Percentiles rank a stretch among this genome's conserved stretches.
phyloP scores from a whole-genome alignment of 2,113 vertebrate species.

The Pseudopipra pipra region DNA sequence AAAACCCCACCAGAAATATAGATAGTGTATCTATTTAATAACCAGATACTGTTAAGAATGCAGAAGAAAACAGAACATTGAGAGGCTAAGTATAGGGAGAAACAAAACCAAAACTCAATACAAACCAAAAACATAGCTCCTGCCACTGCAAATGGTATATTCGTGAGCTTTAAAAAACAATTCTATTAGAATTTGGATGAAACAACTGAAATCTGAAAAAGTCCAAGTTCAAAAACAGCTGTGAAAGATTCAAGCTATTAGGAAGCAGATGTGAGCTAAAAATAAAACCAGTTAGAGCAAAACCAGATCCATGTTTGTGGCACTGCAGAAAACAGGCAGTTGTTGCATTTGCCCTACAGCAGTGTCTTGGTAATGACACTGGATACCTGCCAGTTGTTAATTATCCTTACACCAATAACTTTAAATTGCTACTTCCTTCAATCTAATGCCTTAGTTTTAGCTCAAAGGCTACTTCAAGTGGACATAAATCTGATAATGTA shows the following conservation, averaged over 20 bases:
- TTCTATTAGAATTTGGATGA: not conserved
- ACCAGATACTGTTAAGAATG: not conserved
- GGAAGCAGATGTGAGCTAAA: not conserved
- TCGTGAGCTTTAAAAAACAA: not conserved
- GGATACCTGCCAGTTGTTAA: not conserved
- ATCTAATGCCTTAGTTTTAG: not conserved
- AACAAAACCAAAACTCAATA: not conserved
- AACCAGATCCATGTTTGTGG: not conserved
- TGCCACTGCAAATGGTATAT: not conserved
- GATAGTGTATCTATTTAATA: not conserved
- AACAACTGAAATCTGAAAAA: not conserved
- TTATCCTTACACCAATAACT: not conserved
- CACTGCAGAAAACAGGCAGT: not conserved
- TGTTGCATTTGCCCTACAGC: slow-evolving; percentile 7
- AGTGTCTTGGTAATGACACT: not conserved
- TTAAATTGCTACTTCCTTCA: slow-evolving; percentile 32
- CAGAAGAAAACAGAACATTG: not conserved
- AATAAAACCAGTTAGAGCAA: not conserved
- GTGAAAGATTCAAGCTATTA: not conserved
- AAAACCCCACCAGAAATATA: no score
- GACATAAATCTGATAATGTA: not conserved
- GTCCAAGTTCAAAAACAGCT: not conserved
- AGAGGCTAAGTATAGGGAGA: not conserved
- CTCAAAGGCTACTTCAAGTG: not conserved
- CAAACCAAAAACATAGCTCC: not conserved